Conservation (phyloP, 1,140 invertebrate species). For the Drosophila funebris region DNA sequence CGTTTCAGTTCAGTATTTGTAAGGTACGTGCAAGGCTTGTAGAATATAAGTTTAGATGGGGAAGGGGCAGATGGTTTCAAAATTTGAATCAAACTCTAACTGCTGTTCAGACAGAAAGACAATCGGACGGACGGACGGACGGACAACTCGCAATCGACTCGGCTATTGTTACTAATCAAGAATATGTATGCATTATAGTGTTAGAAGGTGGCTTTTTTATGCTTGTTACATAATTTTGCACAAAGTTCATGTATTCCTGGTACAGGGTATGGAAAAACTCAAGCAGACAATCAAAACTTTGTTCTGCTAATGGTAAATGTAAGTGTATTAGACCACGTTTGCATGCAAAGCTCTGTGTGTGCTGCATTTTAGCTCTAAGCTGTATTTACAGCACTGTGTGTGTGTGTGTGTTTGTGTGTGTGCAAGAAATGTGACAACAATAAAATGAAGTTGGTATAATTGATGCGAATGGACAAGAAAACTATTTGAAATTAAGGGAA, state of each 20-base stretch:
- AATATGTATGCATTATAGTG: too few species aligned
- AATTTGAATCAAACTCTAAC: too few species aligned
- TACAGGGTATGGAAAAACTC: neutral
- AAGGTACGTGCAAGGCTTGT: too few species aligned
- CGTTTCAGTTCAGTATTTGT: too few species aligned
- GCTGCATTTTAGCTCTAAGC: neutral
- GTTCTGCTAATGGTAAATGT: neutral
- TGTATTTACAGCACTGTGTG: neutral
- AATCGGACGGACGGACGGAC: too few species aligned
- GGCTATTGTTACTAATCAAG: too few species aligned
- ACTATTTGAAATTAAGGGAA: neutral
- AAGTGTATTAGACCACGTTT: neutral
- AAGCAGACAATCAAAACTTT: neutral
- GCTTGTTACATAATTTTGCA: neutral
- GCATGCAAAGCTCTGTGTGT: neutral
- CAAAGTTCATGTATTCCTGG: neutral
- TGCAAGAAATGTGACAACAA: neutral
- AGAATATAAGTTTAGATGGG: too few species aligned
- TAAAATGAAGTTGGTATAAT: neutral
- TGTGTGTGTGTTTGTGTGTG: neutral
- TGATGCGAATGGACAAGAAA: neutral
- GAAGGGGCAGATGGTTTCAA: too few species aligned
- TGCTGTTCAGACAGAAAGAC: too few species aligned
- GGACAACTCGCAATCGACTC: too few species aligned
- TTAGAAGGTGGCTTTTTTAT: too few species aligned